Percentiles rank a stretch among this genome's conserved stretches.
phyloP scores from a whole-genome alignment of 2,797 vertebrate genomes.

The Carapus acus region DNA sequence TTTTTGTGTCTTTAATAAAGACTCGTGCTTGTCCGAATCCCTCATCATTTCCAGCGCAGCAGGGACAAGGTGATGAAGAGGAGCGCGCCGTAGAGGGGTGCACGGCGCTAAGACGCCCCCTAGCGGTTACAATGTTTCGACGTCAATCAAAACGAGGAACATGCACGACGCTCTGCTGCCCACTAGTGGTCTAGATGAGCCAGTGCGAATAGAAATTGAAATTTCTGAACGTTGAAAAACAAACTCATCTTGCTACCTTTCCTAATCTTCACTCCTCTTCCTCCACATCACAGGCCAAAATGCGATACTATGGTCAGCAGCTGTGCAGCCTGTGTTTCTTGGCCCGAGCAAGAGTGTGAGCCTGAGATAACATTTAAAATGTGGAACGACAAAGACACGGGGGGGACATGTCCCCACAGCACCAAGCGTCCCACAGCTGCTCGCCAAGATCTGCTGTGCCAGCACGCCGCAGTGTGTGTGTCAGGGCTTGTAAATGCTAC shows the following conservation, averaged over 20 bases:
- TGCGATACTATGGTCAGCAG: background rate
- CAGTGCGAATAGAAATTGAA: conserved; percentile 14
- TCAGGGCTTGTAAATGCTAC: conserved; percentile 21
- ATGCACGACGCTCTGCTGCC: conserved; percentile 40
- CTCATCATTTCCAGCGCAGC: conserved; percentile 7
- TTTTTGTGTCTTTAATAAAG: conserved; percentile 21
- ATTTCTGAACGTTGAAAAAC: background rate
- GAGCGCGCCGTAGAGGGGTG: background rate
- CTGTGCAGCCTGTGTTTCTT: conserved; percentile 20
- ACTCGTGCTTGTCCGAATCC: conserved; percentile 6
- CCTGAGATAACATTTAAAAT: conserved; percentile 6
- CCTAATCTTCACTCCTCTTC: too few species aligned
- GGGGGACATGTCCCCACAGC: conserved; percentile 44
- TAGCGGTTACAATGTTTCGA: conserved; percentile 38
- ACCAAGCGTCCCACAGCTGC: conserved; percentile 20
- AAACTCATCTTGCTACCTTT: too few species aligned
- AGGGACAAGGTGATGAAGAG: background rate
- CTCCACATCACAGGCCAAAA: too few species aligned
- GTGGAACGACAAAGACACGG: conserved; percentile 16
- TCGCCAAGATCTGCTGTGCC: conserved; percentile 41
- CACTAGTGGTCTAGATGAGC: conserved; percentile 44
- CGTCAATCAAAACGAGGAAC: conserved; percentile 3
- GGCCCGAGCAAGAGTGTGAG: conserved; percentile 6
- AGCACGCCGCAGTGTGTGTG: conserved; percentile 28
- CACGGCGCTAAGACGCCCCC: conserved; percentile 46